phyloP scores from a whole-genome alignment of 2,797 vertebrate species.

The Coregonus ussuriensis region DNA sequence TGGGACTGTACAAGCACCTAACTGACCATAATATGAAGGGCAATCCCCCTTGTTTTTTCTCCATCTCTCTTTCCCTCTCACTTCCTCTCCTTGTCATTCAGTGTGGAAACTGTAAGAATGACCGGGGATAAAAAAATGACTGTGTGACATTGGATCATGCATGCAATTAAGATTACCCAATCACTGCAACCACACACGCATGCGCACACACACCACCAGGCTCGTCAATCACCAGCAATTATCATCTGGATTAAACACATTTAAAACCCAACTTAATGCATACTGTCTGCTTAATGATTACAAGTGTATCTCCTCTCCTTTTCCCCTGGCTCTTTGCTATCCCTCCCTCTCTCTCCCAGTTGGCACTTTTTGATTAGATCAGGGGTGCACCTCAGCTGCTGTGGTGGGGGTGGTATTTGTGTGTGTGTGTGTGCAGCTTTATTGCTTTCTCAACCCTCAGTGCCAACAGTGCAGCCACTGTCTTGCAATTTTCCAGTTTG shows the following conservation, averaged over 20 bases:
- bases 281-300: not conserved
- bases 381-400: too few species aligned
- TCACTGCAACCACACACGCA: not conserved
- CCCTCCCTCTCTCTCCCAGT: too few species aligned
- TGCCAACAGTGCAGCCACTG: too few species aligned
- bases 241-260: not conserved
- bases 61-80: not conserved
- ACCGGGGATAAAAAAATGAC: not conserved
- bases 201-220: not conserved
- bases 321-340: not conserved
- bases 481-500: too few species aligned
- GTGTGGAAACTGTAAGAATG: not conserved
- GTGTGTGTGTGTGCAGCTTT: too few species aligned
- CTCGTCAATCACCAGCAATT: not conserved
- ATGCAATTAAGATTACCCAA: conserved; percentile 5
- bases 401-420: too few species aligned
- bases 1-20: not conserved
- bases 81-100: not conserved
- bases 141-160: not conserved
- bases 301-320: not conserved
- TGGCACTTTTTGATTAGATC: too few species aligned
- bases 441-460: too few species aligned
- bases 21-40: not conserved
- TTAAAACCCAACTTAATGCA: not conserved
- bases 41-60: not conserved